Evolutionary conservation across 2,888 invertebrate species (phyloP), one percentile per base, ranked within the genome.

Genomic region (Cataglyphis altisquamis): DNA sequence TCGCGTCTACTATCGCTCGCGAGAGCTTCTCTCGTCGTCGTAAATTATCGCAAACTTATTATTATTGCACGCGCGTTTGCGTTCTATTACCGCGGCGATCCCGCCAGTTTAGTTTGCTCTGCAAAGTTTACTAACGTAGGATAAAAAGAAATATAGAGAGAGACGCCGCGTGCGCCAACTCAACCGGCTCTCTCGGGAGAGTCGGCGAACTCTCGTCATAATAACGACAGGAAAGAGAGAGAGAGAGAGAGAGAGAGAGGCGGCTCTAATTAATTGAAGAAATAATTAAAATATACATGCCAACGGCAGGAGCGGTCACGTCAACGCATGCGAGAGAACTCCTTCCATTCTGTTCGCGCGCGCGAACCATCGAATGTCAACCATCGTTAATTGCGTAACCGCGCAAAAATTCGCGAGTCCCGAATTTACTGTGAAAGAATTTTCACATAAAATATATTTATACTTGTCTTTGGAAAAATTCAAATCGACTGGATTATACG

Each of bases 261-360:
- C 72, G 60, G 15, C n/a, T 88, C 72, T 86, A 89, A 91, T 92
- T 89, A 91, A 91, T 90, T 84, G 86, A 62, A 81, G 81, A 84
- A 88, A 89, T 88, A 88, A 91, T 90, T 88, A 78, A 89, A 91
- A 82, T 78, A 82, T 63, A 73, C 45, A 68, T 64, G 57, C 41
- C 70, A 57, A 41, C 57, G 70, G 32, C 68, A 70, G 18, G 21
- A 70, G 57, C 45, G 41, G 8, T 70, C 70, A 45, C 68, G n/a
- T 68, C 77, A 39, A 67, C 55, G 70, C n/a, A 18, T 18, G 48
- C n/a, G n/a, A 52, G 48, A 72, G 41, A 25, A 25, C n/a, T 55
- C 66, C 64, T 63, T 57, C 25, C 57, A 25, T 25, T 25, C 25
- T 25, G 57, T 29, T 60, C 68, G 36, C 18, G 32, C 80, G 63